These are phyloP conservation scores for Catocala nupta DNA, from an alignment of 2,888 invertebrate species.

Conservation along the genomic window DNA sequence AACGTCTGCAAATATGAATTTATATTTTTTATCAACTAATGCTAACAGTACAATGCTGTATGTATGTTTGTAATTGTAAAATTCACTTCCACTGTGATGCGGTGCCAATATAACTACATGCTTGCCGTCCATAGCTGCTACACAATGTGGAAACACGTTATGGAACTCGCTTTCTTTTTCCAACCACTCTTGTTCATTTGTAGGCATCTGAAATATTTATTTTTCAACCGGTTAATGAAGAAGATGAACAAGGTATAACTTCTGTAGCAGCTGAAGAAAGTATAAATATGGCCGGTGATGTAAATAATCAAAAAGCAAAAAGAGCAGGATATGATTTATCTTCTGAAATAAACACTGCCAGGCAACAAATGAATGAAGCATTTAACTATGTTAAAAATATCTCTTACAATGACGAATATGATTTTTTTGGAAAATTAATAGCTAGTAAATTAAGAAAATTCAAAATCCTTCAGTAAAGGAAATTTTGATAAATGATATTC, in stretches of 20 bases:
- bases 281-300: background rate
- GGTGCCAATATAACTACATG: slow-evolving; percentile 43
- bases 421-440: slow-evolving; percentile 26
- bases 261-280: too few relatives aligned
- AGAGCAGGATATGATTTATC: background rate
- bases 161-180: slow-evolving; percentile 1
- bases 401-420: slow-evolving; percentile 21
- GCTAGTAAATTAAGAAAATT: too few relatives aligned
- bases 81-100: slow-evolving; percentile 16
- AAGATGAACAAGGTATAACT: too few relatives aligned
- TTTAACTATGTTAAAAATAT: background rate
- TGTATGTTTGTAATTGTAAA: slow-evolving; percentile 45
- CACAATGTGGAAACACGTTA: slow-evolving; percentile 14
- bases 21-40: slow-evolving; percentile 15
- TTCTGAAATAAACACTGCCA: background rate
- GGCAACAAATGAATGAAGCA: background rate
- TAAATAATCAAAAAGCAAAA: background rate
- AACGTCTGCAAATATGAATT: slow-evolving; percentile 19
- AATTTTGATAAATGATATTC: slow-evolving; percentile 23
- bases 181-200: slow-evolving; percentile 15
- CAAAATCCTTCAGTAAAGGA: too few relatives aligned
- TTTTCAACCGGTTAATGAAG: too few relatives aligned
- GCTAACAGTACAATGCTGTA: slow-evolving; percentile 20
- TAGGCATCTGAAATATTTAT: slow-evolving; percentile 8
- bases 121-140: slow-evolving; percentile 49